These are phyloP conservation scores for Catharus bicknelli DNA, from an alignment of 2,113 vertebrate genomes.

Conservation along the genomic window DNA sequence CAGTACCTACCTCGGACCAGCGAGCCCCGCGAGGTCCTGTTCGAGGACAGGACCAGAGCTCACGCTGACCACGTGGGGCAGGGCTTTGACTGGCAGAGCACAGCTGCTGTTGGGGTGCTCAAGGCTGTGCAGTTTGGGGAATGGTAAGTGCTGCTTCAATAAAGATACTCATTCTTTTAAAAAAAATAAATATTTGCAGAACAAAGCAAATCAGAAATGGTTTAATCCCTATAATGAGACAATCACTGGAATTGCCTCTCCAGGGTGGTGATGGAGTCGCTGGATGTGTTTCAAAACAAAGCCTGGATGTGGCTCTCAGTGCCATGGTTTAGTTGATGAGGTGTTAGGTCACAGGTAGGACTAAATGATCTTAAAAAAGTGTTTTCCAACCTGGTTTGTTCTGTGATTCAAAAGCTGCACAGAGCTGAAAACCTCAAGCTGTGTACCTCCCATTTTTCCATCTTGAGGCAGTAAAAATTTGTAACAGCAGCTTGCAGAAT, in stretches of 20 bases:
- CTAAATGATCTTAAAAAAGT: background rate
- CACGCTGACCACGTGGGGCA: slow-evolving; percentile 97
- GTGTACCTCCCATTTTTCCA: fast-evolving
- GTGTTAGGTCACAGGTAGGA: too few relatives aligned
- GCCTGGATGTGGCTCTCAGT: background rate
- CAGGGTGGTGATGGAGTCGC: too few relatives aligned
- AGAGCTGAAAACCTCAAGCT: background rate
- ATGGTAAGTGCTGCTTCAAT: slow-evolving; percentile 75
- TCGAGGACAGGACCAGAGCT: slow-evolving; percentile 94
- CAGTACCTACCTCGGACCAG: slow-evolving; percentile 96
- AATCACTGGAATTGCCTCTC: fast-evolving
- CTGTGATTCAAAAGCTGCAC: background rate
- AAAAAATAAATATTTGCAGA: background rate
- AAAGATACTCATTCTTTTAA: too few relatives aligned
- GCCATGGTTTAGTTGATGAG: background rate
- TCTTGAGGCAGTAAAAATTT: background rate
- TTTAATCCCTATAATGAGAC: background rate
- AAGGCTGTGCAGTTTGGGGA: slow-evolving; percentile 97
- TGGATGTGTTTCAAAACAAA: background rate
- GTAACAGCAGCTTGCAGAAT: background rate
- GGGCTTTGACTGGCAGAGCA: slow-evolving; percentile 98
- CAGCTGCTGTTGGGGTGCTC: slow-evolving; percentile 94
- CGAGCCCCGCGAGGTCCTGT: slow-evolving; percentile 95
- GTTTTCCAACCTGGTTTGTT: background rate
- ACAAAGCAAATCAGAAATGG: background rate